Conservation (phyloP, 2,888 invertebrate genomes). For the Sinhomidia bicolor region DNA sequence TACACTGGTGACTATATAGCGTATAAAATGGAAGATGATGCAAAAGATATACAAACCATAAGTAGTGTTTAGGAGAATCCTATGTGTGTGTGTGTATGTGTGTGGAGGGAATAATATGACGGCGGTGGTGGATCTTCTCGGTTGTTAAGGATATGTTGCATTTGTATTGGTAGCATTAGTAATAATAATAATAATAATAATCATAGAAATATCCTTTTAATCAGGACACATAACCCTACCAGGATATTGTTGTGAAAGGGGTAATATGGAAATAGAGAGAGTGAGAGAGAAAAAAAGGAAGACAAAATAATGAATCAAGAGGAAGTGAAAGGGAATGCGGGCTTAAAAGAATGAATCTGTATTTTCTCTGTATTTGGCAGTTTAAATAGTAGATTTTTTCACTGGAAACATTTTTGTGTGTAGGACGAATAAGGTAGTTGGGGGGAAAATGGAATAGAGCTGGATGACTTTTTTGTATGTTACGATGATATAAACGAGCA, state of each 20-base stretch:
- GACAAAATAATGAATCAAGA: neutral
- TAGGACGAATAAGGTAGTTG: neutral
- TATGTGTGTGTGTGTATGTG: no score
- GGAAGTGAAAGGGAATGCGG: neutral
- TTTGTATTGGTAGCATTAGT: neutral
- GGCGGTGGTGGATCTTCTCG: neutral
- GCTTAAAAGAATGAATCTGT: neutral
- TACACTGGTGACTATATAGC: no score
- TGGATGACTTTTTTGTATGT: no score
- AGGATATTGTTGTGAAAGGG: neutral
- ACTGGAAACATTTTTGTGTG: neutral
- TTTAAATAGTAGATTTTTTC: neutral
- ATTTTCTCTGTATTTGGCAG: neutral
- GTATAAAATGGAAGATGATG: no score
- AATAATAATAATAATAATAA: neutral
- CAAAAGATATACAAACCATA: no score
- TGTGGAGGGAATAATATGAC: neutral
- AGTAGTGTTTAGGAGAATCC: no score
- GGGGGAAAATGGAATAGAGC: neutral
- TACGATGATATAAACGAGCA: neutral
- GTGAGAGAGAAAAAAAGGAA: neutral
- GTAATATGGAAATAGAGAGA: neutral
- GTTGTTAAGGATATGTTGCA: neutral
- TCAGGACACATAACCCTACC: neutral
- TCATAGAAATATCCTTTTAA: constrained; percentile 37